phyloP scores from a whole-genome alignment of 2,797 vertebrate genomes.

The Crotalus adamanteus region DNA sequence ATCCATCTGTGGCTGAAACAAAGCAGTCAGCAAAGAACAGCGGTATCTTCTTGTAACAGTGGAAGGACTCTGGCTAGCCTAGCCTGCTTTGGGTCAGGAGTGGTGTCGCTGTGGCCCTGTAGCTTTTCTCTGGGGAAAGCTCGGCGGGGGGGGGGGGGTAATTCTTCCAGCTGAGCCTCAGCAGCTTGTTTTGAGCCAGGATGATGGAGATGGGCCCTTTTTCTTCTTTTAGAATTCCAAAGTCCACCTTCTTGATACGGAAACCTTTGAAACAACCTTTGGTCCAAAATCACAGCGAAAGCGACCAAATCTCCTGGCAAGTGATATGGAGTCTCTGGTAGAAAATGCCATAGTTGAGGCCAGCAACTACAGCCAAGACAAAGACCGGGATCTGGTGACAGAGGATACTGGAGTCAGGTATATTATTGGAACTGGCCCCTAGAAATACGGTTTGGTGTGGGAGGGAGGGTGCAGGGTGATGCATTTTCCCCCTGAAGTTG shows the following conservation, averaged over 20 bases:
- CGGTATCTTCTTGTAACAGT: conserved; percentile 49
- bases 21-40: conserved; percentile 64
- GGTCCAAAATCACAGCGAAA: conserved; percentile 95
- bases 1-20: conserved; percentile 56
- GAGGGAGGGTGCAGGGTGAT: neutral
- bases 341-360: conserved; percentile 82
- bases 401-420: conserved; percentile 94
- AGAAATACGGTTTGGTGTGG: neutral
- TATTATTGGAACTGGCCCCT: neutral
- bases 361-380: conserved; percentile 77
- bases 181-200: neutral
- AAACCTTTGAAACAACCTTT: conserved; percentile 93
- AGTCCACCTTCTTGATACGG: conserved; percentile 96
- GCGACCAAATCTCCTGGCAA: conserved; percentile 82
- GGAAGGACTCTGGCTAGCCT: conserved; percentile 55
- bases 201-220: neutral
- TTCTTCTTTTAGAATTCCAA: conserved; percentile 81
- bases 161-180: neutral
- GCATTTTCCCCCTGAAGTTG: neutral
- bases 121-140: conserved; percentile 30
- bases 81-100: conserved; percentile 29
- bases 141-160: neutral
- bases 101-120: conserved; percentile 50
- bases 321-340: conserved; percentile 84
- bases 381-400: conserved; percentile 86